Evolutionary conservation across 2,888 invertebrate species (phyloP).

Genomic region (Sinopyrophorus schimmeli): DNA sequence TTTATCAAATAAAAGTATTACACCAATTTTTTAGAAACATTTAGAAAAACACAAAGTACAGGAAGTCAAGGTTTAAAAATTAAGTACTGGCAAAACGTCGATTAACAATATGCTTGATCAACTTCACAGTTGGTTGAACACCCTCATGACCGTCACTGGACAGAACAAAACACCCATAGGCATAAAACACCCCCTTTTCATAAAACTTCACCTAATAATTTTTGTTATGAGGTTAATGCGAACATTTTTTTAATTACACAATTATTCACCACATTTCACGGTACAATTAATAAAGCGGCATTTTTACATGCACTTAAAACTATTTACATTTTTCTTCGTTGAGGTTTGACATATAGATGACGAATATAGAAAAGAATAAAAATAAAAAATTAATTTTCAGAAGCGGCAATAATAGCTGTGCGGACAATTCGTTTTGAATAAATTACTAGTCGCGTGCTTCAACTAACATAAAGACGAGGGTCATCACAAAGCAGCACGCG

Average conservation of each 20-base stretch:
- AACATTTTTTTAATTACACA: too few relatives aligned
- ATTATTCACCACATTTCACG: too few relatives aligned
- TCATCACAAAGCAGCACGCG: conserved; percentile 36
- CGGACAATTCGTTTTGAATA: conserved; percentile 16
- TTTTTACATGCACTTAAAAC: too few relatives aligned
- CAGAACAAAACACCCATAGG: conserved; percentile 30
- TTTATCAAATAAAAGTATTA: too few relatives aligned
- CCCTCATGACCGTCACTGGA: conserved; percentile 38
- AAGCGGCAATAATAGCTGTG: too few relatives aligned
- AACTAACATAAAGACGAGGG: conserved; percentile 34
- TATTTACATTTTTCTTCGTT: too few relatives aligned
- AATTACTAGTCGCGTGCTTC: conserved; percentile 35
- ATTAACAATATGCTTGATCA: conserved; percentile 37
- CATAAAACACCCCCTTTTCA: conserved; percentile 27
- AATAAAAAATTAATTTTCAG: too few relatives aligned
- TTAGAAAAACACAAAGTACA: conserved; percentile 8
- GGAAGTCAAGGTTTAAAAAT: conserved; percentile 36
- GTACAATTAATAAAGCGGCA: too few relatives aligned
- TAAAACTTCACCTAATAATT: conserved; percentile 23
- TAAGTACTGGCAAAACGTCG: conserved; percentile 40
- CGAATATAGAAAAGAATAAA: too few relatives aligned
- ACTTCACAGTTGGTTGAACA: conserved; percentile 38
- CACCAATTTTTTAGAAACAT: too few relatives aligned
- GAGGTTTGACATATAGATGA: too few relatives aligned
- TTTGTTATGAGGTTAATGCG: background rate